Percentiles rank a stretch among this genome's conserved stretches.
phyloP scores from a whole-genome alignment of 2,797 vertebrate genomes.

The Perdix hodgsoniae region DNA sequence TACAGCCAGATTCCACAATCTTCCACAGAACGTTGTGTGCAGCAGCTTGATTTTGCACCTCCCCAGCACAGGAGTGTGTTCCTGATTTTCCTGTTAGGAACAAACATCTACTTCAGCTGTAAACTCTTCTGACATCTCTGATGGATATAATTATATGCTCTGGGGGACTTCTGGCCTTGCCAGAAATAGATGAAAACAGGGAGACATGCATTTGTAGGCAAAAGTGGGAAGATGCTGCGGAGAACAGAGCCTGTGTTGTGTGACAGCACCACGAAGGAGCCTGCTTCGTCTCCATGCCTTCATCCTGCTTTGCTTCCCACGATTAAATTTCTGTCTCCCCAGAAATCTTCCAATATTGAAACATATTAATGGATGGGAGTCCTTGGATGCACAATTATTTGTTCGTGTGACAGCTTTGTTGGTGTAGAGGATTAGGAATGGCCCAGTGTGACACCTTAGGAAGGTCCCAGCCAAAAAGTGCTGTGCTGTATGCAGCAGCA shows the following conservation, averaged over 20 bases:
- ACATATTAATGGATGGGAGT: neutral
- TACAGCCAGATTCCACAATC: neutral
- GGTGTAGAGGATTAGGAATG: neutral
- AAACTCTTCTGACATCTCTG: slow-evolving; percentile 41
- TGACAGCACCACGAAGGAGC: neutral
- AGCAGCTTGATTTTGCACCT: neutral
- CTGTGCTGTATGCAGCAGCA: neutral
- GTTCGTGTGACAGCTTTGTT: neutral
- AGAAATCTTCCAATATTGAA: neutral
- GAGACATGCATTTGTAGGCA: neutral
- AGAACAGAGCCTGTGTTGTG: neutral
- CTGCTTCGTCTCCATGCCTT: neutral
- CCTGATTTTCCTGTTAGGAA: neutral
- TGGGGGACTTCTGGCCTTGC: slow-evolving; percentile 51
- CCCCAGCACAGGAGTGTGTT: neutral
- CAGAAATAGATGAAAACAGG: slow-evolving; percentile 42
- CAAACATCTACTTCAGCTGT: neutral
- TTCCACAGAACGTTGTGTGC: neutral
- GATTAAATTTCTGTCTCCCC: neutral
- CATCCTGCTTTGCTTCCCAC: fast-evolving
- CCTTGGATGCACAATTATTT: neutral
- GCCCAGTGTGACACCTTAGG: neutral
- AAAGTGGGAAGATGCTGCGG: neutral
- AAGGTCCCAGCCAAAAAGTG: neutral
- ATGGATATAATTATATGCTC: neutral